phyloP scores from a whole-genome alignment of 2,797 vertebrate species.

The Gastrophryne carolinensis region DNA sequence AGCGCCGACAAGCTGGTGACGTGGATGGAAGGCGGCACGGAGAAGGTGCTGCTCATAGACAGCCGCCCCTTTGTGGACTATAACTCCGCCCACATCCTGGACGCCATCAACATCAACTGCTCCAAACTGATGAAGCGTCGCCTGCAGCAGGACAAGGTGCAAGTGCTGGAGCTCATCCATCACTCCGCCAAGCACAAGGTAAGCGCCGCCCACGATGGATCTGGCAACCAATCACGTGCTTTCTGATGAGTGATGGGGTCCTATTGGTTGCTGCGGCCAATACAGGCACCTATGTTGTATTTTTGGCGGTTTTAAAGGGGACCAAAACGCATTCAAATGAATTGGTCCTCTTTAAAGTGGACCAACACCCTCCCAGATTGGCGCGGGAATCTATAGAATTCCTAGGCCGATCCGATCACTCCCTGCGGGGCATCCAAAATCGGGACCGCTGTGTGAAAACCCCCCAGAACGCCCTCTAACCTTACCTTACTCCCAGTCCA shows the following conservation, averaged over 20 bases:
- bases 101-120: conserved; percentile 93
- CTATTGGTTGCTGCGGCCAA: background rate
- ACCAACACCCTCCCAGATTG: too few species aligned
- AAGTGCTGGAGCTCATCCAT: conserved; percentile 90
- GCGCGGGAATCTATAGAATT: too few species aligned
- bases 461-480: too few species aligned
- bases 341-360: too few species aligned
- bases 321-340: too few species aligned
- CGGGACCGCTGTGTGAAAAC: too few species aligned
- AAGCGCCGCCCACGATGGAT: background rate
- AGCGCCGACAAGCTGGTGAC: conserved; percentile 83
- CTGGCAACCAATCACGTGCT: background rate
- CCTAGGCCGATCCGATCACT: too few species aligned
- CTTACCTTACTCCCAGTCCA: too few species aligned
- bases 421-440: too few species aligned
- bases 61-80: conserved; percentile 94
- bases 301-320: too few species aligned
- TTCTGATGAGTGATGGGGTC: background rate
- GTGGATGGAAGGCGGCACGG: conserved; percentile 85
- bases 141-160: conserved; percentile 93
- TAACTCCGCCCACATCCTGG: conserved; percentile 89
- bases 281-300: too few species aligned
- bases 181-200: conserved; percentile 93
- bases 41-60: conserved; percentile 88
- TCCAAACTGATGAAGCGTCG: conserved; percentile 96